phyloP scores from a whole-genome alignment of 2,113 vertebrate species.

The Phylloscopus whistleri region DNA sequence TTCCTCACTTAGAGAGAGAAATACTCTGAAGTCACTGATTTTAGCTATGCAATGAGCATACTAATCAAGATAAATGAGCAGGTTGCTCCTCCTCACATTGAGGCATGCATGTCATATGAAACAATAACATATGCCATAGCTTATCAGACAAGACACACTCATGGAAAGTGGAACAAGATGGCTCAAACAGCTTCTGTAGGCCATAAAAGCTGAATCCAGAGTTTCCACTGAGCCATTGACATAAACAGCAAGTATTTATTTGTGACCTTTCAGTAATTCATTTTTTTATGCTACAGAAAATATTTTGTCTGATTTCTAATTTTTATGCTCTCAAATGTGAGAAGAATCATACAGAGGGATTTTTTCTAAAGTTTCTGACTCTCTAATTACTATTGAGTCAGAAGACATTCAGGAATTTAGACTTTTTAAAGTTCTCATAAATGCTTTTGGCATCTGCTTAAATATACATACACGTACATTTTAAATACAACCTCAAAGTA shows the following conservation, averaged over 20 bases:
- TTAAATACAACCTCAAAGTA: not conserved
- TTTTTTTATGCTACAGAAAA: not conserved
- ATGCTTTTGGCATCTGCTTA: not conserved
- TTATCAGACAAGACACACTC: not conserved
- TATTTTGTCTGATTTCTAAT: not conserved
- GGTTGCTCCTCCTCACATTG: not conserved
- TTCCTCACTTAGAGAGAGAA: not conserved
- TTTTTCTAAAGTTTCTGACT: not conserved
- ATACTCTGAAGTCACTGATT: not conserved
- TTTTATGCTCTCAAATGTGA: not conserved
- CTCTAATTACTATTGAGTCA: not conserved
- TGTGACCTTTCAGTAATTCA: not conserved
- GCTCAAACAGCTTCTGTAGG: not conserved
- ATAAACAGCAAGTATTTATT: not conserved
- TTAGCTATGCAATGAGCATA: not conserved
- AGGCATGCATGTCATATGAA: not conserved
- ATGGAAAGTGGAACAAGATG: not conserved
- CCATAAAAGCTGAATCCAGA: not conserved
- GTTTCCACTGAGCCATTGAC: not conserved
- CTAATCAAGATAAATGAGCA: not conserved
- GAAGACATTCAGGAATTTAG: not conserved
- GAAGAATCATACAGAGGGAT: not conserved
- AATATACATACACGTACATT: not conserved
- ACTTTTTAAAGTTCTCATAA: not conserved
- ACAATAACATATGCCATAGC: not conserved